Conservation (phyloP, 2,888 invertebrate species). For the Xestia c-nigrum region DNA sequence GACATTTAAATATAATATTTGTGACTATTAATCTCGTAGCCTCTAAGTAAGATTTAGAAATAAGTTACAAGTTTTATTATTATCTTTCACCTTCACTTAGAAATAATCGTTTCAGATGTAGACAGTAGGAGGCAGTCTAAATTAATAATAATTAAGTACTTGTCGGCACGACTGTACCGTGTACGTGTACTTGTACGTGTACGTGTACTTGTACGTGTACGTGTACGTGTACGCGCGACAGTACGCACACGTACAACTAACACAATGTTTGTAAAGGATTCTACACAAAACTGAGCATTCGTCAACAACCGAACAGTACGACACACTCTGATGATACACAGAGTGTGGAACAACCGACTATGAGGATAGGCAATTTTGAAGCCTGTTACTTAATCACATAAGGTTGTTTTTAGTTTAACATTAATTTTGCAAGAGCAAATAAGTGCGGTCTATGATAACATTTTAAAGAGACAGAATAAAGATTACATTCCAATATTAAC, state of each 20-base stretch:
- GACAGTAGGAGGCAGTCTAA: neutral
- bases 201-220: neutral
- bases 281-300: slow-evolving; percentile 53
- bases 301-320: slow-evolving; percentile 29
- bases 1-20: slow-evolving; percentile 23
- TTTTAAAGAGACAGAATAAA: neutral
- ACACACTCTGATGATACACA: neutral
- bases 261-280: slow-evolving; percentile 1
- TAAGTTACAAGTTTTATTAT: neutral
- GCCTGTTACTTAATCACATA: neutral
- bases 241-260: slow-evolving; percentile 2
- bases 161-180: neutral
- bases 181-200: neutral
- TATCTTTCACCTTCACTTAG: neutral
- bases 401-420: neutral
- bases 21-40: neutral
- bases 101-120: neutral
- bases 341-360: neutral
- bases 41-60: slow-evolving; percentile 7
- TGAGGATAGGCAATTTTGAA: neutral
- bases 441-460: neutral
- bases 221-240: neutral
- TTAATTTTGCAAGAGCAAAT: neutral
- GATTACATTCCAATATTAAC: neutral
- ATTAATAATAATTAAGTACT: slow-evolving; percentile 45